Evolutionary conservation across 1,140 invertebrate genomes (phyloP).

Genomic region (Diplogasteroides magnus): DNA sequence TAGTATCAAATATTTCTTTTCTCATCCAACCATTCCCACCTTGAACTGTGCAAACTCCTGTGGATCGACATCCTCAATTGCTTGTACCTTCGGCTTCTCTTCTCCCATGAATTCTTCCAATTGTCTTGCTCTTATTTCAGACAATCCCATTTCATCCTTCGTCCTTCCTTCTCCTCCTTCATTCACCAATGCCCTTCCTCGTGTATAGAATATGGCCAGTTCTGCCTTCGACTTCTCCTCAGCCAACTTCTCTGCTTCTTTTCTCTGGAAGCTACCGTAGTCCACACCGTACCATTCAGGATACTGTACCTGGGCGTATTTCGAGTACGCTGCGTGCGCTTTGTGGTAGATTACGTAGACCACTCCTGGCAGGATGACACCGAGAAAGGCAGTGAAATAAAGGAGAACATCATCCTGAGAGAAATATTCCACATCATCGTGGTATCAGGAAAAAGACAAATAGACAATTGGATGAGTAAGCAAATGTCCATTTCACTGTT

Average conservation of each 20-base stretch:
- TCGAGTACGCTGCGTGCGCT: conserved; percentile 23
- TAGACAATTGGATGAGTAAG: too few relatives aligned
- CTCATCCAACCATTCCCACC: too few relatives aligned
- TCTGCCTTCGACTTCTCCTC: conserved; percentile 25
- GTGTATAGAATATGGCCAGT: conserved; percentile 13
- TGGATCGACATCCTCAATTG: conserved; percentile 9
- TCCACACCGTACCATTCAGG: too few relatives aligned
- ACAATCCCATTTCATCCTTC: conserved; percentile 2
- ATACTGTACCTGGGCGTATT: conserved; percentile 37
- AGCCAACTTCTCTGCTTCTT: conserved; percentile 19
- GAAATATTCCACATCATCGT: too few relatives aligned
- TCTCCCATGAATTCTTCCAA: conserved; percentile 20
- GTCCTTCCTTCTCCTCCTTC: conserved; percentile 13
- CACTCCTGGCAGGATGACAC: conserved; percentile 31
- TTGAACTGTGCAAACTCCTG: conserved; percentile 18
- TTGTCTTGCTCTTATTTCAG: neutral
- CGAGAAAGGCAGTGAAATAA: conserved; percentile 32
- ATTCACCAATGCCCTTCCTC: conserved; percentile 4
- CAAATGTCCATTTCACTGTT: too few relatives aligned
- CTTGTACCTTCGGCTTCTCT: conserved; percentile 7
- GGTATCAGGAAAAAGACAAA: too few relatives aligned
- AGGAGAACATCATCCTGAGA: conserved; percentile 34
- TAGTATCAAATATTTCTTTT: too few relatives aligned
- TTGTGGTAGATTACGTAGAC: conserved; percentile 32
- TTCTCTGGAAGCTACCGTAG: conserved; percentile 32